Base-by-base conservation (phyloP, 2,113 vertebrate genomes). In the Aphyosemion australe region DNA sequence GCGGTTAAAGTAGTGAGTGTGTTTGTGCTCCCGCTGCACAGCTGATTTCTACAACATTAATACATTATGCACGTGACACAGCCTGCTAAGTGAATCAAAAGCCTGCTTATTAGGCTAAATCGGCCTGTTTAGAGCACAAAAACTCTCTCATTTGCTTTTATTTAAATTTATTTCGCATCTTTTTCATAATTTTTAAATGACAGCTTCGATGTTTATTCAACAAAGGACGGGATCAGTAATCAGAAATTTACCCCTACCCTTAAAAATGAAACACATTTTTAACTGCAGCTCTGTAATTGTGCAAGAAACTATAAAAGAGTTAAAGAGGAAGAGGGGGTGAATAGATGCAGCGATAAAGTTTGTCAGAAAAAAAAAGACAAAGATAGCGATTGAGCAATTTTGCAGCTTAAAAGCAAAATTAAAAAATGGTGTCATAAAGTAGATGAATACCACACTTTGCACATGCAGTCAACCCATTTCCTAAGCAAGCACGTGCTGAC, bases 31-130 rank as follows among this genome's bases (percentile, higher is more conserved):
- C 37, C 41, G 71, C 51, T 62, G 74, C 57, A 68, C 31, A 53
- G 60, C 58, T 77, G 84, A 79, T 72, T 85, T 69, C 74, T 21
- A 72, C 42, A 71, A 59, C 69, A 74, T 76, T 85, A 86, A 90
- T 86, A 78, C 84, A 85, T 79, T 73, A 71, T 72, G 74, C 80
- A 54, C 79, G 72, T 65, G 83, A 84, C 82, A 89, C 26, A 26
- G 26, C 26, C 26, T 26, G 26, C 26, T 26, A 26, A 26, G 26
- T 26, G 26, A 80, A 83, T 77, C 55, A 78, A 74, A 88, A 63
- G 69, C 63, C 71, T 55, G 84, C 47, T 56, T 85, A 82, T 86
- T 81, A 82, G 84, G 70, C 60, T 53, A 69, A 77, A 86, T 62
- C 70, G 77, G 72, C 26, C 26, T 26, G 1, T 26, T 26, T 26